phyloP scores from a whole-genome alignment of 2,797 vertebrate species.

The Cyprinella venusta region DNA sequence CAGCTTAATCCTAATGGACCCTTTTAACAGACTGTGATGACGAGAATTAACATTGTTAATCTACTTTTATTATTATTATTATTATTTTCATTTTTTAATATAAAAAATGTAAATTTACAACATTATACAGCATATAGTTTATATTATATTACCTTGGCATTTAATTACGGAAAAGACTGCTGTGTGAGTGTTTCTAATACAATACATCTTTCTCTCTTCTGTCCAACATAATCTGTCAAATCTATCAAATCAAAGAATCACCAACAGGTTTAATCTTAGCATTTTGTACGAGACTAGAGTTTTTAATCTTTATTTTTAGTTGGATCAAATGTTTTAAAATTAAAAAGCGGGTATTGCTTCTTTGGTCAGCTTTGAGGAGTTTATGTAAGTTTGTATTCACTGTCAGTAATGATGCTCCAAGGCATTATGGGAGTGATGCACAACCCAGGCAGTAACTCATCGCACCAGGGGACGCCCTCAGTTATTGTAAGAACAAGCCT shows the following conservation, averaged over 20 bases:
- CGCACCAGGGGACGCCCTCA: slow-evolving; percentile 5
- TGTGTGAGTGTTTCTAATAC: neutral
- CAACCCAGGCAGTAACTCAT: neutral
- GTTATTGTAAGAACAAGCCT: slow-evolving; percentile 44
- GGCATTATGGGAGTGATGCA: slow-evolving; percentile 34
- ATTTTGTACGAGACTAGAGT: neutral
- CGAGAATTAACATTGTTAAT: neutral
- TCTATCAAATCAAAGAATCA: neutral
- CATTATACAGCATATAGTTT: no score
- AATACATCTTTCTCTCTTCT: neutral
- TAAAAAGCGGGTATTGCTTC: neutral
- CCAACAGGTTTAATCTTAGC: neutral
- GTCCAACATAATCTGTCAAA: neutral
- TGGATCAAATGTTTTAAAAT: neutral
- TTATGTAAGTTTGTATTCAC: neutral
- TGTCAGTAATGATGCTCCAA: slow-evolving; percentile 40
- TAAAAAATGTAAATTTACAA: no score
- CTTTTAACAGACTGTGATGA: neutral
- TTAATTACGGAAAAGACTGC: neutral
- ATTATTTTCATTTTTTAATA: no score
- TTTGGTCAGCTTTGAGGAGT: neutral
- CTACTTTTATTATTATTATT: neutral
- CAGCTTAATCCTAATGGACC: neutral
- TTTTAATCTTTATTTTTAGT: neutral
- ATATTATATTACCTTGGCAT: neutral